Base-by-base conservation (phyloP, 92 coral and sea anemone species). In the Epizoanthus fatuus region DNA sequence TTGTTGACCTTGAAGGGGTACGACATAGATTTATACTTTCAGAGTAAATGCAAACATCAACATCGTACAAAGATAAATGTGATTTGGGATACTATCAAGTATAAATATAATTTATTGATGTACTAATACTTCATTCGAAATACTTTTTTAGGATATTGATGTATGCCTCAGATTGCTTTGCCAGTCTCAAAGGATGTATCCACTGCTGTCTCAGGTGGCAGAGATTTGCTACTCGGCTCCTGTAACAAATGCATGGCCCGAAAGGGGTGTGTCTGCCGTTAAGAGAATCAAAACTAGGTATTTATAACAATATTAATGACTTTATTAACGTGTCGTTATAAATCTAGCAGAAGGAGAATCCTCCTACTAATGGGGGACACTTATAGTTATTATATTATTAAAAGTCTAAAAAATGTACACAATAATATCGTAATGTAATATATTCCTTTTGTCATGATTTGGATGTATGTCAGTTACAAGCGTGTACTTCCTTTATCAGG, bases 211-310 rank as follows among this genome's bases (percentile, higher is more conserved):
- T 62, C 4, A 62, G 0, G 84, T 79, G 44, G 84, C 84, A 79
- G 84, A 17, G 40, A 79, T 79, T 79, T 79, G 62, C 45, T 79
- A 79, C 84, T 62, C 62, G 39, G 84, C 84, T 10, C 74, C 84
- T 63, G 74, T 79, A 8, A 79, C 60, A 8, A 79, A 79, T 79
- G 73, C 84, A 44, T 79, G 74, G 84, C 84, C 73, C 22, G 84
- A 79, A 16, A 63, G 84, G 73, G 63, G 84, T 0, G 84, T 79
- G 54, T 79, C 84, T 62, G 84, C 73, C 51, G 84, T 63, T 15
- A 79, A 79, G 40, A 39, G 13, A 79, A 79, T 79, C n/a, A 63
- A 63, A 45, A 79, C 73, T 55, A 79, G 84, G 72, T 79, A 45
- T 45, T 42, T 4, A 6, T 42, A 42, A 42, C 7, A 42, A 42